Percentiles rank a stretch among this genome's conserved stretches.
Conservation (phyloP, 2,113 vertebrate species). For the Fregetta grallaria region DNA sequence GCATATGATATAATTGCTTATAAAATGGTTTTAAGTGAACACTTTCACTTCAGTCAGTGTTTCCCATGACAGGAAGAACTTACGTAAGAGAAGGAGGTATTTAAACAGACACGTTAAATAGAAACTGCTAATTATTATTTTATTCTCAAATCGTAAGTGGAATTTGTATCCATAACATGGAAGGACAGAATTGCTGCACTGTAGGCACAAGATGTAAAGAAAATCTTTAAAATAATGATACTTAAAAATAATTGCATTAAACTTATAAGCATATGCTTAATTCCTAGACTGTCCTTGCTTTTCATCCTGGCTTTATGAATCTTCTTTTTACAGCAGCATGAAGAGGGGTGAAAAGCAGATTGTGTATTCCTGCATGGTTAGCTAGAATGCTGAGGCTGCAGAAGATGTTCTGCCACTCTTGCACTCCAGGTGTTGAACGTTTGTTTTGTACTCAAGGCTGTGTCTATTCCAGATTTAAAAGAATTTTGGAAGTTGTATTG, state of each 20-base stretch:
- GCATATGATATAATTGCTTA: slow-evolving; percentile 11
- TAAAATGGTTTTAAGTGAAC: slow-evolving; percentile 23
- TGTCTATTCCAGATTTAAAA: neutral
- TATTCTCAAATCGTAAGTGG: neutral
- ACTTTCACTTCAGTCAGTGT: slow-evolving; percentile 48
- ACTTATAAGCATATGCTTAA: neutral
- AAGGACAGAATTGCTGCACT: neutral
- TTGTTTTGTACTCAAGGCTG: neutral
- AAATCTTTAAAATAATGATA: neutral
- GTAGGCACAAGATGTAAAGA: slow-evolving; percentile 6
- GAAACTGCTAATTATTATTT: slow-evolving; percentile 14
- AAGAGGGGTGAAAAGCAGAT: neutral
- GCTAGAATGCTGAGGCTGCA: neutral
- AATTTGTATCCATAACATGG: neutral
- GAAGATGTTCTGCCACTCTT: neutral
- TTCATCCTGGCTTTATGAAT: neutral
- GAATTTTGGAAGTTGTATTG: neutral
- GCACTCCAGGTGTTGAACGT: neutral
- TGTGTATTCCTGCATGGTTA: neutral
- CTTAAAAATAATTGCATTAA: neutral
- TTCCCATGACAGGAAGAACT: slow-evolving; percentile 24
- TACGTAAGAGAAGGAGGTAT: neutral
- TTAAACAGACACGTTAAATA: slow-evolving; percentile 8
- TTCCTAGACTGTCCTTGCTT: neutral
- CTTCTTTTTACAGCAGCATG: neutral